Conservation (phyloP, 2,797 vertebrate species). For the Clarias platycephalus region DNA sequence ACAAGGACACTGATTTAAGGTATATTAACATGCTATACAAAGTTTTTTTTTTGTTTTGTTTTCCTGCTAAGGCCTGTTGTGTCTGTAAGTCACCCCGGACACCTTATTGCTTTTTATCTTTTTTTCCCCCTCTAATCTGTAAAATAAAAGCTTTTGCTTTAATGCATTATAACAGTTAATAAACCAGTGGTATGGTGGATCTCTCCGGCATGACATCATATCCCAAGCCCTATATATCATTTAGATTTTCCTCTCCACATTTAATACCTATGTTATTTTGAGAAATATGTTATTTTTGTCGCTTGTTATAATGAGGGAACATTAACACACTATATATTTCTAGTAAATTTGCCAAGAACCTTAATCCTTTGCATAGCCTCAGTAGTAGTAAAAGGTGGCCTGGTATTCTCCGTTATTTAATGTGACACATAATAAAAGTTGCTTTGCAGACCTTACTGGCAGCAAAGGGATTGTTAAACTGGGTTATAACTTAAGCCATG, state of each 20-base stretch:
- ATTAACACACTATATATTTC: neutral
- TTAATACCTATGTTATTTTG: neutral
- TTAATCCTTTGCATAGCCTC: neutral
- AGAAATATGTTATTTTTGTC: neutral
- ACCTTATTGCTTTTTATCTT: neutral
- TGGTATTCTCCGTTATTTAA: constrained; percentile 32
- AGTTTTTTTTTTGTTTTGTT: neutral
- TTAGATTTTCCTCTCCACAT: neutral
- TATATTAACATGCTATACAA: neutral
- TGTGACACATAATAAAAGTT: constrained; percentile 48
- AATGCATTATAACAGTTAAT: neutral
- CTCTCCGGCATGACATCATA: neutral
- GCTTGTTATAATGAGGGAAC: neutral
- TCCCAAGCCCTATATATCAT: neutral
- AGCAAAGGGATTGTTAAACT: constrained; percentile 33
- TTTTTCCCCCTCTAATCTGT: no score
- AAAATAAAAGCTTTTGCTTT: neutral
- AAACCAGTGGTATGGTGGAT: neutral
- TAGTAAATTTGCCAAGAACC: neutral
- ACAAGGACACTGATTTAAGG: neutral
- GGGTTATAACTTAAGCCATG: constrained; percentile 34
- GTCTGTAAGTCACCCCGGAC: neutral
- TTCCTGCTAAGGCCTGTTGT: neutral
- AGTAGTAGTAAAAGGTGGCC: neutral
- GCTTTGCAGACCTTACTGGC: constrained; percentile 29